Base-by-base conservation (phyloP, 1,140 invertebrate genomes). In the Drosophila aff. region DNA sequence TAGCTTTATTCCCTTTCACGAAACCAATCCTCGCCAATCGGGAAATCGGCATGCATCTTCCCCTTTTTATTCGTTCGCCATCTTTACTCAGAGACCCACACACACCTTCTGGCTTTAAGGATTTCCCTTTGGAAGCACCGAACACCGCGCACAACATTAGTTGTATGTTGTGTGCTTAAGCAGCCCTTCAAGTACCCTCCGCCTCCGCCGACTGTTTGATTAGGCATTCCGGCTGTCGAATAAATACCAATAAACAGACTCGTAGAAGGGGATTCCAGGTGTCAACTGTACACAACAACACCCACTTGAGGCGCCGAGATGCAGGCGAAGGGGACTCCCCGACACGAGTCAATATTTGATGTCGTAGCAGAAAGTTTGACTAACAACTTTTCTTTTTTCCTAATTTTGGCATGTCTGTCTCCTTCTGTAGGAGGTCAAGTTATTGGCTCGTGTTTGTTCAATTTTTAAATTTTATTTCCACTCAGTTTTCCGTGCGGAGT, bases 271-370 rank as follows among this genome's bases (percentile, higher is more conserved):
- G 64, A 67, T 61, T 78, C 69, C 73, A 89, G 85, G 84, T 89
- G 84, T 89, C 85, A 90, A 81, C 81, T 76, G 84, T 90, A 89
- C 85, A 89, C 85, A 85, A 67, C 76, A 79, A 89, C 74, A 80
- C 47, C 57, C 77, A 79, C 85, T 89, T 82, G 64, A 89, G 67
- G 55, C 53, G 63, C 46, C 8, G 31, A 11, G 33, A 21, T 18
- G 5, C 16, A 16, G 15, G 31, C 15, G 50, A 15, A 18, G 31
- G 23, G 61, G n/a, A 15, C 15, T 33, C 21, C 36, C 47, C 61
- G 58, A 59, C 81, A 76, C 64, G 60, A 90, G 85, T 90, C 86
- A 89, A 89, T 89, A 89, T 89, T 89, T 81, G 85, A 75, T 52
- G 73, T 69, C 63, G 60, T 15, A 66, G 64, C 78, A 57, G 62